A percentile compares a stretch with the other conserved stretches of the same genome.
Evolutionary conservation across 2,888 invertebrate species (phyloP).

Genomic region (Euzetes globulus): DNA sequence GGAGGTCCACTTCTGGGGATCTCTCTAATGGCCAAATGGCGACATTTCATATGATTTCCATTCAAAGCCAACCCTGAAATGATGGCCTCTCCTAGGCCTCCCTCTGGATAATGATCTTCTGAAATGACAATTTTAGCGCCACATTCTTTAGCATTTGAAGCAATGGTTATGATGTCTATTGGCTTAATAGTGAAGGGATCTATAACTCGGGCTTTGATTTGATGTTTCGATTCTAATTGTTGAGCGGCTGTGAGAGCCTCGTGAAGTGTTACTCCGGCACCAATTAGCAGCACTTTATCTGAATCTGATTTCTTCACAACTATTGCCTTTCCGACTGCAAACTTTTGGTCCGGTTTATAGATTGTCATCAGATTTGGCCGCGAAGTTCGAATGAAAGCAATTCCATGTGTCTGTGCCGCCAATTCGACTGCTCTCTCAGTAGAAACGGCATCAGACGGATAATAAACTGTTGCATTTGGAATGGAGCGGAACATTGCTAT

Average conservation of each 20-base stretch:
- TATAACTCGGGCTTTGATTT: slow-evolving; percentile 68
- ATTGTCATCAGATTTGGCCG: slow-evolving; percentile 79
- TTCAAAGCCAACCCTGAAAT: slow-evolving; percentile 61
- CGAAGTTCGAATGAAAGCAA: slow-evolving; percentile 92
- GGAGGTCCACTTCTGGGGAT: slow-evolving; percentile 92
- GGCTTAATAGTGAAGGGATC: slow-evolving; percentile 97
- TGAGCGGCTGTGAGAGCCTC: slow-evolving; percentile 80
- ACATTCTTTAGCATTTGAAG: slow-evolving; percentile 65
- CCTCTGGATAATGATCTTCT: slow-evolving; percentile 94
- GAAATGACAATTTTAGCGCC: slow-evolving; percentile 80
- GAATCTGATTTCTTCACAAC: slow-evolving; percentile 48
- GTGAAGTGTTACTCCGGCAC: slow-evolving; percentile 85
- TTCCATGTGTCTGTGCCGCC: slow-evolving; percentile 86
- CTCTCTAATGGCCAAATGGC: slow-evolving; percentile 66
- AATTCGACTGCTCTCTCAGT: slow-evolving; percentile 89
- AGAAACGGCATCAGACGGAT: slow-evolving; percentile 82
- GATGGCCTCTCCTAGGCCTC: slow-evolving; percentile 95
- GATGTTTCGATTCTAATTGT: slow-evolving; percentile 56
- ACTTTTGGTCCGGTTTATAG: slow-evolving; percentile 73
- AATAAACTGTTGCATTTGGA: slow-evolving; percentile 63
- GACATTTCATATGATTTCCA: slow-evolving; percentile 49
- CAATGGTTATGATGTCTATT: slow-evolving; percentile 68
- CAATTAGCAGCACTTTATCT: slow-evolving; percentile 79
- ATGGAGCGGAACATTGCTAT: slow-evolving; percentile 87
- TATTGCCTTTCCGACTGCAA: slow-evolving; percentile 60